Evolutionary conservation across 92 coral and sea anemone genomes (phyloP).

Genomic region (Anthopleura xanthogrammica): DNA sequence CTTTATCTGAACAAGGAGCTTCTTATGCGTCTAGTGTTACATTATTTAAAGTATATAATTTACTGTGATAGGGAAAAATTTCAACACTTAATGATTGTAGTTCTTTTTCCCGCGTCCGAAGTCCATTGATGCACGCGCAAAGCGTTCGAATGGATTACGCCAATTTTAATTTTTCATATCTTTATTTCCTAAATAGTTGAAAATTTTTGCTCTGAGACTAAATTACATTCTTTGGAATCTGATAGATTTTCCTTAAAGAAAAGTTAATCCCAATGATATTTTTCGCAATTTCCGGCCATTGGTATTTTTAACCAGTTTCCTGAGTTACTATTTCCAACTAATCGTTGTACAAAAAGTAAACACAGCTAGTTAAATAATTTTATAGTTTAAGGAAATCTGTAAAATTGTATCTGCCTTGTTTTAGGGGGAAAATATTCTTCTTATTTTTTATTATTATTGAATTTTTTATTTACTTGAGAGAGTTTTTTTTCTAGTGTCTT

Average conservation of each 20-base stretch:
- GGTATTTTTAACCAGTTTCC: background rate
- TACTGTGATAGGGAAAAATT: background rate
- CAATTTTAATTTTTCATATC: background rate
- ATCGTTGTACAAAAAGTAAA: conserved; percentile 3
- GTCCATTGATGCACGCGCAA: background rate
- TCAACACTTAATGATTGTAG: background rate
- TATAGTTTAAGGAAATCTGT: background rate
- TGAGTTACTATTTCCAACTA: background rate
- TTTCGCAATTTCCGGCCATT: background rate
- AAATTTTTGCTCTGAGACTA: background rate
- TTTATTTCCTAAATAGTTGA: background rate
- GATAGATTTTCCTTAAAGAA: too few relatives aligned
- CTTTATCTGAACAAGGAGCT: conserved; percentile 17
- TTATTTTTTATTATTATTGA: background rate
- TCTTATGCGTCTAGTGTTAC: conserved; percentile 1
- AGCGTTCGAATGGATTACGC: background rate
- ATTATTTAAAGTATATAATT: background rate
- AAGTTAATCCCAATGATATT: background rate
- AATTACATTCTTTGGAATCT: too few relatives aligned
- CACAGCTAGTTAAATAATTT: background rate
- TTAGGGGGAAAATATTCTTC: background rate
- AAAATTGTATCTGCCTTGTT: background rate
- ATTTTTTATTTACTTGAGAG: background rate
- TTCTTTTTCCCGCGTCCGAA: background rate
- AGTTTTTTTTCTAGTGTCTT: background rate